phyloP scores from a whole-genome alignment of 2,888 invertebrate species.

The Pherbina coryleti region DNA sequence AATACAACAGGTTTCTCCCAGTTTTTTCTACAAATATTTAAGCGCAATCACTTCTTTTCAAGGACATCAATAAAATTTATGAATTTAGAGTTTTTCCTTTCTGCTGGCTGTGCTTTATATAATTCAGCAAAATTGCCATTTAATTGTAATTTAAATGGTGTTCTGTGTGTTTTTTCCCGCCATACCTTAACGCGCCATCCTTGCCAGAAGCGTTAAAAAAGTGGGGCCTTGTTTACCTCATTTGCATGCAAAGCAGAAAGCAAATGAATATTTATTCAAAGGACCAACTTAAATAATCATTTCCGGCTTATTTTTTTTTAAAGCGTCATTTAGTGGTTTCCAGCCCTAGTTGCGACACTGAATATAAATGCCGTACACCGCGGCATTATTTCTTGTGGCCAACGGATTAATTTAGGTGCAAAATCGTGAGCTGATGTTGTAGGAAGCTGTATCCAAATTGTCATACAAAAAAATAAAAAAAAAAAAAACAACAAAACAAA shows the following conservation, averaged over 20 bases:
- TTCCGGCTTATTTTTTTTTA: not conserved
- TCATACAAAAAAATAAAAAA: not conserved
- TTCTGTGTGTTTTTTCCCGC: not conserved
- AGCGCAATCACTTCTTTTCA: not conserved
- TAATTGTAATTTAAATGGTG: not conserved
- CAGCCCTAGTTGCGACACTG: not conserved
- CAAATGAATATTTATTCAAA: constrained; percentile 22
- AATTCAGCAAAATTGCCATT: not conserved
- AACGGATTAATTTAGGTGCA: not conserved
- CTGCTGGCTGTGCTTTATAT: not conserved
- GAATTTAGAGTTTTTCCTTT: not conserved
- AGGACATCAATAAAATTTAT: not conserved
- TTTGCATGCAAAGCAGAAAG: not conserved
- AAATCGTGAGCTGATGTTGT: not conserved
- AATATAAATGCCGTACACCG: not conserved
- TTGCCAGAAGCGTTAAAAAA: not conserved
- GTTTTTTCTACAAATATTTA: too few relatives aligned
- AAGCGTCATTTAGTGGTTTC: not conserved
- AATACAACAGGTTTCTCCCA: too few relatives aligned
- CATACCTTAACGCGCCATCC: too few relatives aligned
- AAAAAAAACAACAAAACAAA: not conserved
- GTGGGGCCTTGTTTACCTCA: not conserved
- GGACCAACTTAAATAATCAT: constrained; percentile 13
- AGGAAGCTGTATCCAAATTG: not conserved
- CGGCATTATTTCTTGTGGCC: not conserved